Conservation (phyloP, 2,797 vertebrate species). For the Cuculus canorus region DNA sequence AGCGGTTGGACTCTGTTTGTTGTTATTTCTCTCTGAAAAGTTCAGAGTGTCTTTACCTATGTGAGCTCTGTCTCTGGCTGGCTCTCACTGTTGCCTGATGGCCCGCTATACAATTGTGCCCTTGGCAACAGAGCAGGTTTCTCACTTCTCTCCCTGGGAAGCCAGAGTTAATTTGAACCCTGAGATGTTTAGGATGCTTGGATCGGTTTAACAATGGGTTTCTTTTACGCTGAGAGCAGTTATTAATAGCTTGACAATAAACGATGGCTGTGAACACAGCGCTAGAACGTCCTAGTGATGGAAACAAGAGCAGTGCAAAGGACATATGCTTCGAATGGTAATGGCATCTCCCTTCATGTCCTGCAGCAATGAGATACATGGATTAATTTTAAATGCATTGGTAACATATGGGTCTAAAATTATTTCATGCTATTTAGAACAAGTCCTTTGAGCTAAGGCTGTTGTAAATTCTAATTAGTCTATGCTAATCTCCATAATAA, state of each 20-base stretch:
- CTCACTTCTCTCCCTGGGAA: background rate
- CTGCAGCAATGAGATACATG: slow-evolving; percentile 25
- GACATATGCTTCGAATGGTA: background rate
- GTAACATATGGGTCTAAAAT: slow-evolving; percentile 53
- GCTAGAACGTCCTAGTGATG: fast-evolving
- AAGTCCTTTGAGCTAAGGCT: slow-evolving; percentile 58
- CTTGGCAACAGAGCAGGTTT: background rate
- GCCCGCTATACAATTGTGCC: background rate
- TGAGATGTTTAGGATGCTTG: background rate
- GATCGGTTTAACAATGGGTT: background rate
- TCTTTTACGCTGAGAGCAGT: background rate
- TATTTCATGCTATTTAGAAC: slow-evolving; percentile 58
- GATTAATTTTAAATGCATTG: slow-evolving; percentile 53
- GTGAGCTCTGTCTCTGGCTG: background rate
- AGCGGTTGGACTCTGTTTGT: background rate
- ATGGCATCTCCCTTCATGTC: background rate
- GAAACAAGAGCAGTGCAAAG: background rate
- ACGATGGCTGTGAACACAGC: fast-evolving
- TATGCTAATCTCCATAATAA: slow-evolving; percentile 62
- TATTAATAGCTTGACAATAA: background rate
- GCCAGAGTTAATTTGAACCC: background rate
- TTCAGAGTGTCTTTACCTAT: background rate
- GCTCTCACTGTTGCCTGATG: background rate
- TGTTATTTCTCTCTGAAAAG: background rate
- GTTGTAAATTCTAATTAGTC: slow-evolving; percentile 65